Base-by-base conservation (phyloP, 2,888 invertebrate genomes). In the Meliscaeva auricollis region DNA sequence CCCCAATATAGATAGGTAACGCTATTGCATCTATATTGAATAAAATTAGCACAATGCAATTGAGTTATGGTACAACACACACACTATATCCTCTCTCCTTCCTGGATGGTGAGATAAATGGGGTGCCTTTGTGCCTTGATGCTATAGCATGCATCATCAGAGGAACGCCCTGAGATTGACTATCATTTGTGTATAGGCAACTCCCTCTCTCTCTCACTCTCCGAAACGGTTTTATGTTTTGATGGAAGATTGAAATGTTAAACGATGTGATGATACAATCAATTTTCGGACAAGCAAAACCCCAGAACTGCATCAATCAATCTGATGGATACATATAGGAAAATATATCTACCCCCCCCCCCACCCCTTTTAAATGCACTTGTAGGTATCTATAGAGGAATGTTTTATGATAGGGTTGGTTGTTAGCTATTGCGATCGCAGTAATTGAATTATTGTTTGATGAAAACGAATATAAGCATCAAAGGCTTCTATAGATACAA, bases 261-360 rank as follows among this genome's bases (percentile, higher is more conserved):
- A 84, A 84, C 84, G 80, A 72, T 79, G 60, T 79, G 75, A 73
- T 81, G 81, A 85, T 81, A 85, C 81, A 81, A 85, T 81, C 81
- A 85, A 81, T 81, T 85, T 85, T 75, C 68, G 68, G 72, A 73
- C 73, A 69, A 69, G 81, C 72, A 76, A 62, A 72, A 68, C 68
- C 72, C 26, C 54, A 66, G 48, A 69, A 69, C 54, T 69, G 54
- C 66, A 58, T 58, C 30, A 26, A 66, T 60, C 38, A 20, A 62
- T 64, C 64, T 17, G 6, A 26, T 46, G 46, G 38, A 72, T 50
- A 44, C 44, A 54, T 46, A n/a, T 35, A 9, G 35, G 7, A 35
- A 35, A 3, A 2, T n/a, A n/a, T n/a, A n/a, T n/a, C n/a, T n/a
- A n/a, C n/a, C n/a, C n/a, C n/a, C n/a, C n/a, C n/a, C n/a, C n/a